These are phyloP conservation scores for Zaprionus obscuricornis DNA, from an alignment of 2,888 invertebrate species.

Conservation along the genomic window DNA sequence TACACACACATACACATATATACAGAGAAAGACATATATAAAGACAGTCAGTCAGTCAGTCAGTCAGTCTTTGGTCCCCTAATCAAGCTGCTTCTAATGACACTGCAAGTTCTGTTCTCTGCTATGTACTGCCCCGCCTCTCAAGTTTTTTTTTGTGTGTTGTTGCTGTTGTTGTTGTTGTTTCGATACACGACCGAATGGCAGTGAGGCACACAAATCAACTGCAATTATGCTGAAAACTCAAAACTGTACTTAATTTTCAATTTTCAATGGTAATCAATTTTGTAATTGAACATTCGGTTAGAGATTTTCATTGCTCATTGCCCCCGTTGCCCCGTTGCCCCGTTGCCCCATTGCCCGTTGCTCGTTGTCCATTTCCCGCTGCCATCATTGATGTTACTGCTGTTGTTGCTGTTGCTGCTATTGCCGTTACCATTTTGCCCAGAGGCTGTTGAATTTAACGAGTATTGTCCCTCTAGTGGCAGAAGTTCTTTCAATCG, in stretches of 20 bases:
- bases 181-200: conserved; percentile 14
- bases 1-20: conserved; percentile 18
- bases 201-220: conserved; percentile 45
- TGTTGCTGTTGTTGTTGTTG: background rate
- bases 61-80: conserved; percentile 28
- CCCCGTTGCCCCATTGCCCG: background rate
- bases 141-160: background rate
- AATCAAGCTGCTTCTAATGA: conserved; percentile 64
- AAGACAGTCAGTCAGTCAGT: conserved; percentile 9
- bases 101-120: conserved; percentile 70
- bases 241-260: conserved; percentile 76
- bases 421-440: conserved; percentile 11
- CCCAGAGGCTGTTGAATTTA: conserved; percentile 4
- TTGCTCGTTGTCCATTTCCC: background rate
- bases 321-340: background rate
- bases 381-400: background rate
- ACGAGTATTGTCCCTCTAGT: conserved; percentile 36
- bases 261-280: conserved; percentile 74
- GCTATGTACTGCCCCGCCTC: background rate
- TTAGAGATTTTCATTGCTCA: conserved; percentile 49
- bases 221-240: conserved; percentile 75
- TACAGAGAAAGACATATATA: conserved; percentile 20
- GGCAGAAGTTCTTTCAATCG: conserved; percentile 35
- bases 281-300: conserved; percentile 70
- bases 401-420: conserved; percentile 7